Base-by-base conservation (phyloP, 2,113 vertebrate species). In the Mirza zaza region DNA sequence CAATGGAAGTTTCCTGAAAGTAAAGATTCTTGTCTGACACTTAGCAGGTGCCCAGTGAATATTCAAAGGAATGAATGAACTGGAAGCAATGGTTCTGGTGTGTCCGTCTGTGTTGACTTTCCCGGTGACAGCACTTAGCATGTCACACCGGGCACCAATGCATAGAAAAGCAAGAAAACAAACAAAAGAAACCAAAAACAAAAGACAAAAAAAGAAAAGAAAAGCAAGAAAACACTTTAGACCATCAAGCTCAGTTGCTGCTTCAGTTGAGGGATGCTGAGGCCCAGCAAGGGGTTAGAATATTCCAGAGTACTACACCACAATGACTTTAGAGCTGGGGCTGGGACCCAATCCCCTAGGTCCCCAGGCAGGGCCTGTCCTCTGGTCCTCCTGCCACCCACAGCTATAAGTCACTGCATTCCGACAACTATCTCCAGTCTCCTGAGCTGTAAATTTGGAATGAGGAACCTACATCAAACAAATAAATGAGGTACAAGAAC, bases 391-490 rank as follows among this genome's bases (percentile, higher is more conserved):
- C 29, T 67, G 65, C 86, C 73, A 3, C 97, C 91, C 80, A 87
- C 2, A 3, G 88, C 88, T 90, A 96, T 97, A 98, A 75, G 81
- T 96, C 96, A 87, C 57, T 87, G 75, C 52, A 80, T 79, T 96
- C 83, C 92, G 90, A 96, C 94, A 97, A 92, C 82, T 76, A 87
- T 96, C 97, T 96, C 68, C 76, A 95, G 71, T 85, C 87, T 95
- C 3, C 39, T 94, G 84, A 84, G 91, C 90, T 97, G 87, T 98
- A 97, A 98, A 98, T 97, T 97, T 85, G 95, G 87, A 96, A 92
- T 48, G 70, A 94, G 89, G 96, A 95, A 97, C 50, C 83, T 68
- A 84, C 79, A 92, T 50, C 91, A 94, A 94, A 29, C 80, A 93
- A 94, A 83, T 80, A 95, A 93, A 96, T 92, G 55, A 61, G 20